Evolutionary conservation across 2,888 invertebrate species (phyloP).

Genomic region (Scaptomyza parva): DNA sequence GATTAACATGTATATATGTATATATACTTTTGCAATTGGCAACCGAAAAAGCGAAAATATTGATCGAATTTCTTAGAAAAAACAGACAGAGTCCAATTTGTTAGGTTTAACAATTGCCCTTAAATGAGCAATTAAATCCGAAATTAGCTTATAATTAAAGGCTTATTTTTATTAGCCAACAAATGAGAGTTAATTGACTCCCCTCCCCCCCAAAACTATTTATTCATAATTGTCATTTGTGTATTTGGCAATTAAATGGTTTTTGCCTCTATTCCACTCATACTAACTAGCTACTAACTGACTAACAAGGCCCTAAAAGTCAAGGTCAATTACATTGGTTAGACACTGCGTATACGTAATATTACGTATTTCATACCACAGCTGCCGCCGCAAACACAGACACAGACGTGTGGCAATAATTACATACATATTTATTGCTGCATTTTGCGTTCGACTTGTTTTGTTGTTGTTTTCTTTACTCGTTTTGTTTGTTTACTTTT

Average conservation of each 20-base stretch:
- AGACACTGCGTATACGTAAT: constrained; percentile 31
- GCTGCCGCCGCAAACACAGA: too few relatives aligned
- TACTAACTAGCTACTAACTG: background rate
- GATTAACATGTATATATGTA: too few relatives aligned
- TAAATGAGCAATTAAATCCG: constrained; percentile 2
- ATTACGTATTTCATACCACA: constrained; percentile 3
- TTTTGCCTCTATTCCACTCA: constrained; percentile 18
- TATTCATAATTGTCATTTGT: background rate
- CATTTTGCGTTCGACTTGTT: constrained; percentile 10
- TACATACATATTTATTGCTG: constrained; percentile 26
- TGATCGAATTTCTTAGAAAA: background rate
- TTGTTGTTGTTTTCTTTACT: constrained; percentile 1
- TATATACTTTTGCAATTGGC: constrained; percentile 4
- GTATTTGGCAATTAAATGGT: constrained; percentile 21
- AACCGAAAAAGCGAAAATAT: background rate
- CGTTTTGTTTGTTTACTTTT: background rate
- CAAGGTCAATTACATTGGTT: constrained; percentile 40
- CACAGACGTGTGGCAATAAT: constrained; percentile 9
- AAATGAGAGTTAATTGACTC: background rate
- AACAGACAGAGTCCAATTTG: background rate
- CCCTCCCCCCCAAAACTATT: background rate
- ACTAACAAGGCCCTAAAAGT: constrained; percentile 8
- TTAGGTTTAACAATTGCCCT: background rate
- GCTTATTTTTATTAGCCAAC: background rate
- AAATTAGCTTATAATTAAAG: background rate